A percentile compares a stretch with the other conserved stretches of the same genome.
Evolutionary conservation across 2,888 invertebrate species (phyloP).

Genomic region (Formica aserva): DNA sequence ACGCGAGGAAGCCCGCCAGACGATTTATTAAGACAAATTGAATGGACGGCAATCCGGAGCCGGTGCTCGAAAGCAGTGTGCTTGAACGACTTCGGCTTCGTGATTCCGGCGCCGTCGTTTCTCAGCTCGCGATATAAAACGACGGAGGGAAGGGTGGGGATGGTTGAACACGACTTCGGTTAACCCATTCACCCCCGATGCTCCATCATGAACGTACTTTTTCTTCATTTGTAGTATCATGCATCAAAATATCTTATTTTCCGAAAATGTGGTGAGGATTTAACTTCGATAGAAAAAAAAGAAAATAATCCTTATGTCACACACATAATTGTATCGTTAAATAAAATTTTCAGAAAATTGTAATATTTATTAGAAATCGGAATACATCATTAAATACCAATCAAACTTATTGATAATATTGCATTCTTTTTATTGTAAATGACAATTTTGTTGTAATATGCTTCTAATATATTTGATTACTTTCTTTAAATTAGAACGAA

Average conservation of each 20-base stretch:
- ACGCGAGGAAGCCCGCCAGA: conserved; percentile 27
- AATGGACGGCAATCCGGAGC: conserved; percentile 39
- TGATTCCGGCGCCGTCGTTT: conserved; percentile 30
- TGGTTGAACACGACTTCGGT: conserved; percentile 7
- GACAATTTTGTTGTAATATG: background rate
- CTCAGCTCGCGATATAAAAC: conserved; percentile 31
- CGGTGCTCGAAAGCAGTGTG: background rate
- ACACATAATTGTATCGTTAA: background rate
- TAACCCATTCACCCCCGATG: conserved; percentile 1
- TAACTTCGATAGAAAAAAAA: background rate
- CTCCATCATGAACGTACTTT: conserved; percentile 7
- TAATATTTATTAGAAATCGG: background rate
- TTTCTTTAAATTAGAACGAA: background rate
- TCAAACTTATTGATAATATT: background rate
- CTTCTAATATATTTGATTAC: conserved; percentile 3
- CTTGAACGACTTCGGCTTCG: conserved; percentile 37
- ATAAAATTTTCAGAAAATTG: background rate
- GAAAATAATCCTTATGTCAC: background rate
- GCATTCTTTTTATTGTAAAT: background rate
- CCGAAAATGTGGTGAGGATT: background rate
- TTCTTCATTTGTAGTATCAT: conserved; percentile 27
- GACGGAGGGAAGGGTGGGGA: background rate
- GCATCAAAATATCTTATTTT: conserved; percentile 2
- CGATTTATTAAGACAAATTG: conserved; percentile 57
- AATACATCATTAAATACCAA: background rate